Evolutionary conservation across 2,797 vertebrate genomes (phyloP).

Genomic region (Chiloscyllium punctatum): DNA sequence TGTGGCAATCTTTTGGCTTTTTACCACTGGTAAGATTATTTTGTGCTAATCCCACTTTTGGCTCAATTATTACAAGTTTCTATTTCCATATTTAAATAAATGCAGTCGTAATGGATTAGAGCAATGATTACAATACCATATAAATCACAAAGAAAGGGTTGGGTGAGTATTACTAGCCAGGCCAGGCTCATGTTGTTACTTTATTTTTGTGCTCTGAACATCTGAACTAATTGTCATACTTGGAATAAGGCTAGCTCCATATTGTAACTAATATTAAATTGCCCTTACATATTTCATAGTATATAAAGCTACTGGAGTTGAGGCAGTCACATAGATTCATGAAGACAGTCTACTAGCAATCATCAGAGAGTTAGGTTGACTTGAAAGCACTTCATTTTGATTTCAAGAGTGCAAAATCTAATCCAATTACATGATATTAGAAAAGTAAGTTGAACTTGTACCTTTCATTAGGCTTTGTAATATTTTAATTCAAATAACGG

Average conservation of each 20-base stretch:
- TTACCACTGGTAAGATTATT: neutral
- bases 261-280: neutral
- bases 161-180: neutral
- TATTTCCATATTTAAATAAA: constrained; percentile 27
- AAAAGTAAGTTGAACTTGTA: neutral
- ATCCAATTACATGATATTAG: neutral
- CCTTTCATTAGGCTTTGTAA: neutral
- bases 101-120: neutral
- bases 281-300: neutral
- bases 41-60: constrained; percentile 4
- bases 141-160: neutral
- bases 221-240: neutral
- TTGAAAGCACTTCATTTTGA: neutral
- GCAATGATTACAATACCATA: constrained; percentile 9
- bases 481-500: neutral
- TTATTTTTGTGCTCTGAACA: neutral
- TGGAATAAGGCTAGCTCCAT: neutral
- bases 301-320: neutral
- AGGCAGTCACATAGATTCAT: neutral
- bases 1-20: neutral
- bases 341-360: neutral
- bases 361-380: neutral
- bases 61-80: neutral
- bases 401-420: too few relatives aligned
- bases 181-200: neutral